These are phyloP conservation scores for Drosophila pallidifrons DNA, from an alignment of 1,140 invertebrate species.

Conservation along the genomic window DNA sequence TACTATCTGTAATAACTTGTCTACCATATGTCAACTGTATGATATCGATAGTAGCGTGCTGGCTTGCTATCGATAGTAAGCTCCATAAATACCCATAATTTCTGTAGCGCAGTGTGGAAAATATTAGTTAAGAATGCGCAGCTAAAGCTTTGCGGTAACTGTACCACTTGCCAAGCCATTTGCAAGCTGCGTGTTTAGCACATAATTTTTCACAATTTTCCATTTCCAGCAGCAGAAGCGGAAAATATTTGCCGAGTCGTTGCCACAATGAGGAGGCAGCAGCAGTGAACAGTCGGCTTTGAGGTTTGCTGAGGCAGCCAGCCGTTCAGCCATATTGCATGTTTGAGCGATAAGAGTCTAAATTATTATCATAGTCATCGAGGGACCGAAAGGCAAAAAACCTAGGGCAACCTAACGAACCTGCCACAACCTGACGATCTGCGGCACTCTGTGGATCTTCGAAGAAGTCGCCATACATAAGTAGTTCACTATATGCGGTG, in stretches of 20 bases:
- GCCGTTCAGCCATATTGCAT: slow-evolving; percentile 72
- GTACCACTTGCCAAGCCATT: slow-evolving; percentile 46
- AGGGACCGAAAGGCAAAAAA: slow-evolving; percentile 23
- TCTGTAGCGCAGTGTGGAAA: slow-evolving; percentile 20
- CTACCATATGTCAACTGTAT: too few species aligned
- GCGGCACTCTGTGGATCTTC: slow-evolving; percentile 15
- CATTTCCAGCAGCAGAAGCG: slow-evolving; percentile 60
- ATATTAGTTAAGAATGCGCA: slow-evolving; percentile 50
- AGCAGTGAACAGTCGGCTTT: slow-evolving; percentile 9
- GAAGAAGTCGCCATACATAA: neutral
- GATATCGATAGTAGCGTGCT: too few species aligned
- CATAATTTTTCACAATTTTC: slow-evolving; percentile 73
- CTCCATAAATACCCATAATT: neutral
- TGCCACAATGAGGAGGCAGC: slow-evolving; percentile 4
- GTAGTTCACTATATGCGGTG: neutral
- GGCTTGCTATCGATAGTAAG: neutral
- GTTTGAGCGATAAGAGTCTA: slow-evolving; percentile 74
- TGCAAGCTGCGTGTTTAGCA: slow-evolving; percentile 69
- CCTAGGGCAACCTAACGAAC: slow-evolving; percentile 4
- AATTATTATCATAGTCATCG: slow-evolving; percentile 74
- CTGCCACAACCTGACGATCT: slow-evolving; percentile 11
- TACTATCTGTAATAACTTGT: too few species aligned
- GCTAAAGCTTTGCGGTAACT: slow-evolving; percentile 64
- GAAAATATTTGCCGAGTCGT: slow-evolving; percentile 55
- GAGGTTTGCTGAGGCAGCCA: slow-evolving; percentile 25